Evolutionary conservation across 2,888 invertebrate species (phyloP).

Genomic region (Empis stercorea): DNA sequence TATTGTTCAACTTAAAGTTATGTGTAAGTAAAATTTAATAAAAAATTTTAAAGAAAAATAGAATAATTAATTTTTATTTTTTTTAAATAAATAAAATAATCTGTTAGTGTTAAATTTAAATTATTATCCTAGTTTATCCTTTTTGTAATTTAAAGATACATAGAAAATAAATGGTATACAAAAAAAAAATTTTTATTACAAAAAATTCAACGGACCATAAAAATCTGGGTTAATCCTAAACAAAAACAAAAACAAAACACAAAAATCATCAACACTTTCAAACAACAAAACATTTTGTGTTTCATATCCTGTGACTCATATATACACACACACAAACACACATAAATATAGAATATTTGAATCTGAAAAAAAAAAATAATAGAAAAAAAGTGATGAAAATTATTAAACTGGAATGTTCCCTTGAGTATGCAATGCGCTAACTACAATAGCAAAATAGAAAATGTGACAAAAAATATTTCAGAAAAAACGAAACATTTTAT

Average conservation of each 20-base stretch:
- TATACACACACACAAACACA: too few relatives aligned
- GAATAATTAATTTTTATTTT: too few relatives aligned
- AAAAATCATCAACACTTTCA: not conserved
- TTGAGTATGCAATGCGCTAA: not conserved
- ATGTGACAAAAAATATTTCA: not conserved
- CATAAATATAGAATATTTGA: too few relatives aligned
- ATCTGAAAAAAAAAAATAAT: too few relatives aligned
- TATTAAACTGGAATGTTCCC: too few relatives aligned
- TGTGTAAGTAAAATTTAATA: constrained; percentile 93
- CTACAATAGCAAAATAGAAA: not conserved
- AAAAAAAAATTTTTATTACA: not conserved
- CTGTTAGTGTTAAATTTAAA: not conserved
- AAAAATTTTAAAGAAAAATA: too few relatives aligned
- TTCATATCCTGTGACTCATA: too few relatives aligned
- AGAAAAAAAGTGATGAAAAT: too few relatives aligned
- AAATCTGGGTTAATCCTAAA: constrained; percentile 1
- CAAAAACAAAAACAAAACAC: not conserved
- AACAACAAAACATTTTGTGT: not conserved
- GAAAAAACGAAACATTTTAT: not conserved
- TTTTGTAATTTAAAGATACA: not conserved
- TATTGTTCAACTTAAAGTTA: constrained; percentile 67
- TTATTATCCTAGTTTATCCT: not conserved
- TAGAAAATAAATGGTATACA: too few relatives aligned
- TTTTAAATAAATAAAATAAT: too few relatives aligned
- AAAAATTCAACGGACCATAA: not conserved